Percentiles rank a stretch among this genome's conserved stretches.
Evolutionary conservation across 2,888 invertebrate genomes (phyloP).

Genomic region (Papilio demoleus): DNA sequence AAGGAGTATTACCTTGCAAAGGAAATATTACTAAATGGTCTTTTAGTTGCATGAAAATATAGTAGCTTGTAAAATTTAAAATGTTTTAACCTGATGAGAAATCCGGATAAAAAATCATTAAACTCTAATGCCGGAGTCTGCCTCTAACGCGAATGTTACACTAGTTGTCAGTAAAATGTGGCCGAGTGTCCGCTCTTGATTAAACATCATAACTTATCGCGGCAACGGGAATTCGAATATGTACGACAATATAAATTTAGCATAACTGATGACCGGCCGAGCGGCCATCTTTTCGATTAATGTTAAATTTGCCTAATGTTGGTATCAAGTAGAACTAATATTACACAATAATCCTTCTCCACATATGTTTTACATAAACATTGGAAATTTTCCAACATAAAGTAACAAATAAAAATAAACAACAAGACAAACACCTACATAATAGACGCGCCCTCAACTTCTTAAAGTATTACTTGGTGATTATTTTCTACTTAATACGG

Average conservation of each 20-base stretch:
- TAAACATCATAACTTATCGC: no score
- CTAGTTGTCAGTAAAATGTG: no score
- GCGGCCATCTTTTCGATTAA: no score
- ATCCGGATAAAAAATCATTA: neutral
- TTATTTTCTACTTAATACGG: constrained; percentile 14
- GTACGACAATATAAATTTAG: no score
- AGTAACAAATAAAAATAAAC: constrained; percentile 1
- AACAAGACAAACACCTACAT: neutral
- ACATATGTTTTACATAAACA: neutral
- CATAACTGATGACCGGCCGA: no score
- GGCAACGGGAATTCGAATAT: no score
- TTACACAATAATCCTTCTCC: neutral
- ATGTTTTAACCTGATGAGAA: neutral
- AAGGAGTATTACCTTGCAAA: neutral
- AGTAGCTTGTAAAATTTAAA: neutral
- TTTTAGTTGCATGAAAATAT: neutral
- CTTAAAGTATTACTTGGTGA: constrained; percentile 18
- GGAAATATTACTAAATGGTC: neutral
- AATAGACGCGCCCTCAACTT: constrained; percentile 6
- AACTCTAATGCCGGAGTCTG: no score
- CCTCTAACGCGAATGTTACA: no score
- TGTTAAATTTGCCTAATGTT: no score
- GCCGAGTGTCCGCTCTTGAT: no score
- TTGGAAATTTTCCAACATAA: neutral
- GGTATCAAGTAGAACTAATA: neutral